Percentiles rank a stretch among this genome's conserved stretches.
Evolutionary conservation across 2,888 invertebrate species (phyloP).

Genomic region (Drosophila siamana): DNA sequence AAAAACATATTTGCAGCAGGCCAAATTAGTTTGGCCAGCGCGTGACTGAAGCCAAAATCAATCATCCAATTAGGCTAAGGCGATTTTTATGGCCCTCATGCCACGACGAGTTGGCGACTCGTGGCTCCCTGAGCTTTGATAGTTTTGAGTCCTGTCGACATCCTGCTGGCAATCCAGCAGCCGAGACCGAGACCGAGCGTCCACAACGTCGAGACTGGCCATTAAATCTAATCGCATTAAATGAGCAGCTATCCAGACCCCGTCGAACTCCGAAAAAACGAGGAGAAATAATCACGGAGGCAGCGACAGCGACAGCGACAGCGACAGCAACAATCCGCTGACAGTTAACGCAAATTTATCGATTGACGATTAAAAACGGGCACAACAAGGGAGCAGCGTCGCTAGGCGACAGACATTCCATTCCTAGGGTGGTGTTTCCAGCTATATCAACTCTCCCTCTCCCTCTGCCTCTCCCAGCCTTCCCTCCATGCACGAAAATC

Average conservation of each 20-base stretch:
- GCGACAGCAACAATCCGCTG: conserved; percentile 56
- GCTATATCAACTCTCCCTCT: conserved; percentile 1
- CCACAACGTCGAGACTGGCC: conserved; percentile 63
- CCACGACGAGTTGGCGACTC: background rate
- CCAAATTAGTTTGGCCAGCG: conserved; percentile 55
- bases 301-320: conserved; percentile 37
- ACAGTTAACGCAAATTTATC: conserved; percentile 82
- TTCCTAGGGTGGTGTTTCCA: conserved; percentile 50
- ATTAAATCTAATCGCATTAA: conserved; percentile 84
- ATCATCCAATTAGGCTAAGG: conserved; percentile 77
- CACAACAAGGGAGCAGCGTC: conserved; percentile 31
- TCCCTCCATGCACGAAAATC: conserved; percentile 66
- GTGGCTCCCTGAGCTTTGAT: conserved; percentile 37
- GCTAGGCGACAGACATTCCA: conserved; percentile 43
- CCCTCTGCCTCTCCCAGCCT: conserved; percentile 3
- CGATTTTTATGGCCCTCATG: conserved; percentile 66
- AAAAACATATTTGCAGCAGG: conserved; percentile 69
- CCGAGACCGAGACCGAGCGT: conserved; percentile 39
- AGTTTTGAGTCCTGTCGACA: conserved; percentile 67
- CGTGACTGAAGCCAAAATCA: conserved; percentile 52
- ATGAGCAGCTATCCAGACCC: conserved; percentile 54
- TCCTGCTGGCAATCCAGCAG: conserved; percentile 54
- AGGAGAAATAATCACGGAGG: conserved; percentile 32
- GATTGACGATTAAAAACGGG: conserved; percentile 75
- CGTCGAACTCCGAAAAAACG: conserved; percentile 25